These are phyloP conservation scores for Exaiptasia diaphana DNA, from an alignment of 64 coral and sea anemone species.

Conservation along the genomic window DNA sequence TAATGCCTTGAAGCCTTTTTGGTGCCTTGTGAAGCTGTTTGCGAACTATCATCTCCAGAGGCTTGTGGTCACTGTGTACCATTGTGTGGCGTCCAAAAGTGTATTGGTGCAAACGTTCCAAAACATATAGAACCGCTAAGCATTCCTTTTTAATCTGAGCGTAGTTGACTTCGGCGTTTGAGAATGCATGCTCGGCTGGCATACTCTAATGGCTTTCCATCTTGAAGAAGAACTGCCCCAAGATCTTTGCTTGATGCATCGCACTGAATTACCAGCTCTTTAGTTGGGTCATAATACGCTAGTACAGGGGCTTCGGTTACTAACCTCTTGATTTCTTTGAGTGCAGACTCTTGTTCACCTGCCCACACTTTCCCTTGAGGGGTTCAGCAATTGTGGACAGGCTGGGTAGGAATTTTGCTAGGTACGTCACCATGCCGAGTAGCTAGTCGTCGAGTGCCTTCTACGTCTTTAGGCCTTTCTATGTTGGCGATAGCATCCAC, in stretches of 20 bases:
- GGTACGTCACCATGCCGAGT: background rate
- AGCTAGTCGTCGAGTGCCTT: background rate
- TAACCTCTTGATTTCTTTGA: background rate
- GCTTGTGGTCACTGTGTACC: constrained; percentile 1
- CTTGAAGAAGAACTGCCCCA: background rate
- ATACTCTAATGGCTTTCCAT: background rate
- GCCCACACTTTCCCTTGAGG: background rate
- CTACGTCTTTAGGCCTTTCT: background rate
- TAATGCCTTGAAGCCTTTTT: constrained; percentile 31
- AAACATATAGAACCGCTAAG: no score
- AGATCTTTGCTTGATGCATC: background rate
- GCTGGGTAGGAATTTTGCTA: background rate
- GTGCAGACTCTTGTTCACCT: background rate
- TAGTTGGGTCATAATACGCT: background rate
- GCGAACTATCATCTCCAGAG: background rate
- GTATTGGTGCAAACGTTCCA: background rate
- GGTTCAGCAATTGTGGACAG: background rate
- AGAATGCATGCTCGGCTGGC: background rate
- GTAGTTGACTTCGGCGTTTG: no score
- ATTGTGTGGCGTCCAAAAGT: background rate
- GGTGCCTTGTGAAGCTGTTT: constrained; percentile 37
- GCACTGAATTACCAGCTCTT: background rate
- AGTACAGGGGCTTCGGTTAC: background rate
- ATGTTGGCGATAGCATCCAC: background rate
- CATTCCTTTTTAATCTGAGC: no score